Evolutionary conservation across 30 jellyfish, hydroid and myxozoan species (phyloP).

Genomic region (Euphysa ruthae): DNA sequence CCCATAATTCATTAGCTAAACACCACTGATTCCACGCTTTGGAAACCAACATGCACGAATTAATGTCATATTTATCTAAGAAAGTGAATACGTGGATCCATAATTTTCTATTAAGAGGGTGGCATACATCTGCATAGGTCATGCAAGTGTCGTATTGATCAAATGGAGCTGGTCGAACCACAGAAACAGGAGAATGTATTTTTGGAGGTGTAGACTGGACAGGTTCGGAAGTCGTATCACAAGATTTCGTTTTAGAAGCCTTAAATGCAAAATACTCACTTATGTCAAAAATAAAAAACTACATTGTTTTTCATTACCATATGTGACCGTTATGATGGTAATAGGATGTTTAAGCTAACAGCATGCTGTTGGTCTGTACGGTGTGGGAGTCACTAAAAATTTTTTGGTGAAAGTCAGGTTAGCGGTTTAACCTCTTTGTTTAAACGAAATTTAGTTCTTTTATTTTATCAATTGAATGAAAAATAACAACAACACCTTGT

Average conservation of each 20-base stretch:
- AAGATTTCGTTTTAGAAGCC: not conserved
- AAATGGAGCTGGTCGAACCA: constrained; percentile 26
- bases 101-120: constrained; percentile 10
- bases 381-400: no score
- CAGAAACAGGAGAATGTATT: constrained; percentile 1
- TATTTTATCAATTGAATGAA: no score
- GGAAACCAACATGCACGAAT: constrained; percentile 83
- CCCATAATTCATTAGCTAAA: constrained; percentile 44
- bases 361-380: no score
- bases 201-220: not conserved
- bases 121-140: not conserved
- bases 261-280: not conserved
- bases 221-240: not conserved
- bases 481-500: no score
- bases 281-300: not conserved
- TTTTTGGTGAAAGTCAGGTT: no score
- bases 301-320: no score
- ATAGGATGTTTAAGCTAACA: not conserved
- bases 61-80: constrained; percentile 39
- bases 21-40: constrained; percentile 93
- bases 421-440: no score
- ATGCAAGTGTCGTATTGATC: not conserved
- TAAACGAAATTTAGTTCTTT: no score
- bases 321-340: not conserved
- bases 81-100: constrained; percentile 61